Percentiles rank a stretch among this genome's conserved stretches.
Conservation (phyloP, 2,888 invertebrate species). For the Ormyrus rosae region DNA sequence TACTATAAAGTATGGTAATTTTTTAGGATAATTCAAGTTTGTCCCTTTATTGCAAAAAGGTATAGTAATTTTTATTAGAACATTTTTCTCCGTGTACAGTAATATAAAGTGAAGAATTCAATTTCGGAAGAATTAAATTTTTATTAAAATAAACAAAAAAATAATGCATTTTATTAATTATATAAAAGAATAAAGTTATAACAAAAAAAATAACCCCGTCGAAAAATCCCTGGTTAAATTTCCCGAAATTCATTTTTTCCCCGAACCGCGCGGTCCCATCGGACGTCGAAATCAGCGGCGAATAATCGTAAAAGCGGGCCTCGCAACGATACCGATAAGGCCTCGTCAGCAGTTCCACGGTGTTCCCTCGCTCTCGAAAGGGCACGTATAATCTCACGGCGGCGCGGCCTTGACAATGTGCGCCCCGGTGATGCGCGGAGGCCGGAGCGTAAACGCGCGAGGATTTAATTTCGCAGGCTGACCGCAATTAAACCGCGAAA, state of each 20-base stretch:
- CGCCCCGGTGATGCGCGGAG: background rate
- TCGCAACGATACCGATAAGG: conserved; percentile 18
- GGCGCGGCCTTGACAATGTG: conserved; percentile 27
- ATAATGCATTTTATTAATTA: no score
- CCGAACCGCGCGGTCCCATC: background rate
- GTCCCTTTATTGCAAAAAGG: no score
- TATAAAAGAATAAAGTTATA: background rate
- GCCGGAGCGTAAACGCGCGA: conserved; percentile 22
- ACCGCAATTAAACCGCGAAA: conserved; percentile 52
- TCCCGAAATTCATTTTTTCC: background rate
- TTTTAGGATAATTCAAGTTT: no score
- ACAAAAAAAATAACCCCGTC: background rate
- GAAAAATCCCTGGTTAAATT: background rate
- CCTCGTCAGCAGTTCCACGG: no score
- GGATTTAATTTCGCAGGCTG: conserved; percentile 44
- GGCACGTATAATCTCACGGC: background rate
- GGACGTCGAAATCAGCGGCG: no score
- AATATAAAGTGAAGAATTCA: no score
- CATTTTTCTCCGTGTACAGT: no score
- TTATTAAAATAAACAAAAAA: background rate
- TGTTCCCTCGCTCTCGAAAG: background rate
- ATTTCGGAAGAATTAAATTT: background rate
- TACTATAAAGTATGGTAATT: no score
- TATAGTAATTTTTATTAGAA: no score
- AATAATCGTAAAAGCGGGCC: background rate